Evolutionary conservation across 2,888 invertebrate genomes (phyloP).

Genomic region (Nomada fucata): DNA sequence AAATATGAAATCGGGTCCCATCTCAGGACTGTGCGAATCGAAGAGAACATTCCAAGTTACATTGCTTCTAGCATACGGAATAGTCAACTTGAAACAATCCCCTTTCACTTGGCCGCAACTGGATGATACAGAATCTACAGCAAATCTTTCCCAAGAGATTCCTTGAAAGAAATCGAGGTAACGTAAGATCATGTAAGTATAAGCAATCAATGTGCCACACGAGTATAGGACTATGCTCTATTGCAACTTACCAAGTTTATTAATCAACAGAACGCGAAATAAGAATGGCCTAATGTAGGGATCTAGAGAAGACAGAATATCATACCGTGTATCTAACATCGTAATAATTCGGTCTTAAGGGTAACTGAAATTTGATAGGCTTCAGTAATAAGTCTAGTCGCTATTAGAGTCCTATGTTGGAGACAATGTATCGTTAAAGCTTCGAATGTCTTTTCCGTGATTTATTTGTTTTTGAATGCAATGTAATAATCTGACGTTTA

Average conservation of each 20-base stretch:
- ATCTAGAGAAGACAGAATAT: constrained; percentile 54
- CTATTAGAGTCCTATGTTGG: not conserved
- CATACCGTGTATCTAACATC: constrained; percentile 68
- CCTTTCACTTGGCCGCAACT: constrained; percentile 77
- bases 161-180: constrained; percentile 58
- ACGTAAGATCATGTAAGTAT: constrained; percentile 1
- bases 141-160: constrained; percentile 61
- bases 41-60: constrained; percentile 90
- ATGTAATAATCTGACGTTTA: constrained; percentile 2
- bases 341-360: constrained; percentile 25
- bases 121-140: constrained; percentile 61
- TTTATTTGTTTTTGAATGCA: constrained; percentile 7
- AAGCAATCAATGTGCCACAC: not conserved
- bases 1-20: constrained; percentile 91
- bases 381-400: not conserved
- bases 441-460: not conserved
- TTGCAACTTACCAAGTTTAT: constrained; percentile 64
- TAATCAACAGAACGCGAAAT: constrained; percentile 57
- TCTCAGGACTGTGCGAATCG: constrained; percentile 87
- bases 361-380: not conserved
- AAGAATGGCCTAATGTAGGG: constrained; percentile 67
- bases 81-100: constrained; percentile 87
- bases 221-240: not conserved
- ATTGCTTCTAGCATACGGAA: constrained; percentile 89
- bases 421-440: too few relatives aligned